Conservation (phyloP, 2,888 invertebrate species). For the Mythimna albipuncta region DNA sequence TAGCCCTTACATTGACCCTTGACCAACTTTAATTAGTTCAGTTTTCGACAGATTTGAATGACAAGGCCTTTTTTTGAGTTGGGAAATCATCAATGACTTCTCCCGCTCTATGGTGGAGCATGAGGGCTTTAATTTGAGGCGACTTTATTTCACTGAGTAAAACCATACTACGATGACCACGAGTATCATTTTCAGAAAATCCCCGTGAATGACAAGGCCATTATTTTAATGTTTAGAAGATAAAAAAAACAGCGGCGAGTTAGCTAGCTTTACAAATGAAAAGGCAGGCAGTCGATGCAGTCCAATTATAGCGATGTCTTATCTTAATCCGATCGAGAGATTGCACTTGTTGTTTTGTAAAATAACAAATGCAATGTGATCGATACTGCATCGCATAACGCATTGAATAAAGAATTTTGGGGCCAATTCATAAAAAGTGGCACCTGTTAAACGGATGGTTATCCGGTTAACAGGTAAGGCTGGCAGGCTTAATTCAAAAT, state of each 20-base stretch:
- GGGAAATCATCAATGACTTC: no score
- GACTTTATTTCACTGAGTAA: no score
- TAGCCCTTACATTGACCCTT: constrained; percentile 50
- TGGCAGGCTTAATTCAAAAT: neutral
- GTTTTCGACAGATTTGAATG: constrained; percentile 26
- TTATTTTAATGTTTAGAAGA: constrained; percentile 1
- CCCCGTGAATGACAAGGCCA: no score
- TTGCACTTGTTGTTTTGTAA: constrained; percentile 29
- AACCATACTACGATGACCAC: no score
- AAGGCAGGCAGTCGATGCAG: constrained; percentile 15
- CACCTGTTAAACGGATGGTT: neutral
- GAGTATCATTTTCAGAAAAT: no score
- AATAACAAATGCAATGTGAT: constrained; percentile 4
- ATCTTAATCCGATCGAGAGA: constrained; percentile 35
- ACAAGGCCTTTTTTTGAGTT: neutral
- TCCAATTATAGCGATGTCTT: constrained; percentile 7
- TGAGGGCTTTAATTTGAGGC: no score
- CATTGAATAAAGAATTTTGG: neutral
- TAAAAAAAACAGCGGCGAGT: neutral
- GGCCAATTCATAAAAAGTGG: neutral
- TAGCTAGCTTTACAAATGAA: constrained; percentile 3
- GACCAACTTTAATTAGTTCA: constrained; percentile 14
- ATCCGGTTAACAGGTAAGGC: neutral
- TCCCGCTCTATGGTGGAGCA: no score
- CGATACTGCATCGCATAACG: constrained; percentile 7